phyloP scores from a whole-genome alignment of 1,140 invertebrate genomes.

The Ridgeia piscesae region DNA sequence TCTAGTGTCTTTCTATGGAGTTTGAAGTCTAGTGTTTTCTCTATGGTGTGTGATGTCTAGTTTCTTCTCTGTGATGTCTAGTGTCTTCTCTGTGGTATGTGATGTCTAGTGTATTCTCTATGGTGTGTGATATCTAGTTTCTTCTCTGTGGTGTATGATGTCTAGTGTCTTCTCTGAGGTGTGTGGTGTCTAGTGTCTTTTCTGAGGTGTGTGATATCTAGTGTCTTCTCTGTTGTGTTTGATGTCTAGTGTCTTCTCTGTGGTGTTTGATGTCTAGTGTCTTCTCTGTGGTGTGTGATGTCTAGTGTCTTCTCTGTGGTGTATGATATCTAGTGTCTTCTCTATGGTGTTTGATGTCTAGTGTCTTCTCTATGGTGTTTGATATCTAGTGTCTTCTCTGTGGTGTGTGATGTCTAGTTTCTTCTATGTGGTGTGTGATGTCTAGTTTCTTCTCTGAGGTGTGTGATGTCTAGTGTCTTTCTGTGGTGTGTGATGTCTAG shows the following conservation, averaged over 20 bases:
- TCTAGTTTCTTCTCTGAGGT: not conserved
- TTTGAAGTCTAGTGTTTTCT: not conserved
- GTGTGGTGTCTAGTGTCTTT: not conserved
- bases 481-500: not conserved
- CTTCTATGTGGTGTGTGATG: not conserved
- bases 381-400: not conserved
- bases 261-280: not conserved
- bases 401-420: too few relatives aligned
- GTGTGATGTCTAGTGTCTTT: not conserved
- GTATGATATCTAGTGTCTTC: not conserved
- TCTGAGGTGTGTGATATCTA: not conserved
- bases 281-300: not conserved
- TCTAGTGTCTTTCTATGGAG: not conserved
- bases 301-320: not conserved
- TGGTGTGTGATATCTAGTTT: not conserved
- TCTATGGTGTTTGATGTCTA: not conserved
- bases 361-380: not conserved
- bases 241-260: not conserved
- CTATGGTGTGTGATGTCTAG: not conserved
- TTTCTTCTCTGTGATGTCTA: not conserved
- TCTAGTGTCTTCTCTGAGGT: not conserved
- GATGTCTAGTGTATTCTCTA: not conserved
- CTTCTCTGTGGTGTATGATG: not conserved
- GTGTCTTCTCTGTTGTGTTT: not conserved
- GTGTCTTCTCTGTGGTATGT: not conserved